Base-by-base conservation (phyloP, 2,888 invertebrate genomes). In the Pandemis cinnamomeana region DNA sequence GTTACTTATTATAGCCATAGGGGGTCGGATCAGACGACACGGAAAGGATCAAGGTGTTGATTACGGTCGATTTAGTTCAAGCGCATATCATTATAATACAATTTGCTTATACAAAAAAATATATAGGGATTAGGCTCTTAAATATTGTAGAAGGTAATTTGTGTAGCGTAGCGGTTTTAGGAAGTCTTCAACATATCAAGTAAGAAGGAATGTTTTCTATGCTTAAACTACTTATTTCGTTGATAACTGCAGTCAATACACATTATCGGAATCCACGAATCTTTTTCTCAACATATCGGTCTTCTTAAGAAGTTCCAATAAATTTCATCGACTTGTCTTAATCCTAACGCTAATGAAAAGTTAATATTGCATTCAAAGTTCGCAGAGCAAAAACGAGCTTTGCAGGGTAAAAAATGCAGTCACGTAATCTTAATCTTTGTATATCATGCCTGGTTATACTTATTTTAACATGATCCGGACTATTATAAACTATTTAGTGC, bases 1-100 rank as follows among this genome's bases (percentile, higher is more conserved):
- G 82, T 83, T 84, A 75, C 75, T 82, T 80, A 85, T 85, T 81
- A 85, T 80, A 83, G 77, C 86, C 77, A 74, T 84, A 80, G 87
- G 87, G 80, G 86, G 84, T 83, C 80, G 67, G 44, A 53, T 70
- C 60, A 42, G 42, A 64, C 13, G 55, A 58, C 48, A 63, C 53
- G 41, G 36, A 27, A 61, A 67, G 20, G 55, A 66, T 13, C 27
- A 67, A 61, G 44, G 5, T 27, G 42, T 55, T 70, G 61, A 42
- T 61, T 63, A 48, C 66, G 15, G 44, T 53, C 5, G 8, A 60
- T 58, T 41, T 20, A 63, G 20, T 46, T 36, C 6, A 41, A 27
- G 27, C 61, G 20, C 8, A 46, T 46, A 46, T 11, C 3, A 46
- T 11, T 46, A 10, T 7, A 44, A 44, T 36, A 44, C 44, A 11